A percentile compares a stretch with the other conserved stretches of the same genome.
These are phyloP conservation scores for Drosophila nebulosa DNA, from an alignment of 1,140 invertebrate genomes.

Conservation along the genomic window DNA sequence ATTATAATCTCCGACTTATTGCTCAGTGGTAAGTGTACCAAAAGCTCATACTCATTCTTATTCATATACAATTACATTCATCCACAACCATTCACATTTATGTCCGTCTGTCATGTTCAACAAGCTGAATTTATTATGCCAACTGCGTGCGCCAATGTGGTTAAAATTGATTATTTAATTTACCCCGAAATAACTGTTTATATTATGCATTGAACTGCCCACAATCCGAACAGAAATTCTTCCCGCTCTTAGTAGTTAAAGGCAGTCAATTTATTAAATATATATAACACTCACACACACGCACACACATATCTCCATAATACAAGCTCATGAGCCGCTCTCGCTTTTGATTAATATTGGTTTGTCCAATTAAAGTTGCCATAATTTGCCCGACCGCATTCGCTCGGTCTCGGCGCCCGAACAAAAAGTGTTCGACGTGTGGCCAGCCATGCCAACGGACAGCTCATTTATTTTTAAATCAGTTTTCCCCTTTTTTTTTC, in stretches of 20 bases:
- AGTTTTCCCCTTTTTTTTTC: too few relatives aligned
- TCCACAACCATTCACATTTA: neutral
- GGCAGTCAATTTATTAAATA: slow-evolving; percentile 66
- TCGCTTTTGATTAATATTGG: slow-evolving; percentile 66
- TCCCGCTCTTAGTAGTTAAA: slow-evolving; percentile 9
- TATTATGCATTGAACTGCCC: slow-evolving; percentile 45
- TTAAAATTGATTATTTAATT: slow-evolving; percentile 74
- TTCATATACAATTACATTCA: slow-evolving; percentile 18
- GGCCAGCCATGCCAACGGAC: neutral
- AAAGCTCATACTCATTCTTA: neutral
- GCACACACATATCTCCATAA: neutral
- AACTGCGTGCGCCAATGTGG: slow-evolving; percentile 59
- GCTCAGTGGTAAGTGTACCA: slow-evolving; percentile 71
- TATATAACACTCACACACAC: neutral
- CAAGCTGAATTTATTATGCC: slow-evolving; percentile 66
- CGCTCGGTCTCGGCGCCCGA: too few relatives aligned
- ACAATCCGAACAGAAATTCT: neutral
- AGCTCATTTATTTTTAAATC: slow-evolving; percentile 31
- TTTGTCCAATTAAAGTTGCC: slow-evolving; percentile 69
- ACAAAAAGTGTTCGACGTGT: slow-evolving; percentile 19
- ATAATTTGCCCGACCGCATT: slow-evolving; percentile 59
- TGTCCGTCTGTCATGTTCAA: slow-evolving; percentile 44
- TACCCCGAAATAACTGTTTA: slow-evolving; percentile 58
- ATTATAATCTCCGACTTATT: slow-evolving; percentile 79
- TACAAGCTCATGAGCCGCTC: slow-evolving; percentile 10